These are phyloP conservation scores for Xenus cinereus DNA, from an alignment of 2,113 vertebrate species.

Conservation along the genomic window DNA sequence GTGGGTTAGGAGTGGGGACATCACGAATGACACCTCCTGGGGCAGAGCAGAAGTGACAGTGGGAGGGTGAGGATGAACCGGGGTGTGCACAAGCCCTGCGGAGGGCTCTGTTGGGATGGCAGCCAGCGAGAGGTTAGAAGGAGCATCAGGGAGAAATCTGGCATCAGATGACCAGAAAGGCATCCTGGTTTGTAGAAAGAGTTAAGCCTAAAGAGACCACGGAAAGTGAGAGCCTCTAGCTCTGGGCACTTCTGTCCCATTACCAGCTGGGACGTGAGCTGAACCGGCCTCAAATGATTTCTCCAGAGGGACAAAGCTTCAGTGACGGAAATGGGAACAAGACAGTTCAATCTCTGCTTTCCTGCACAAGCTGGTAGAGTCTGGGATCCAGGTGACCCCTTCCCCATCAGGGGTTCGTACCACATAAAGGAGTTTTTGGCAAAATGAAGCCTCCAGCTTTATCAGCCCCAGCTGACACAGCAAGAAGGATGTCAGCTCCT, in stretches of 20 bases:
- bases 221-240: background rate
- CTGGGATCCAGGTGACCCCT: background rate
- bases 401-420: background rate
- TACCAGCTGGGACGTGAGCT: background rate
- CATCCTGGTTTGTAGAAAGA: background rate
- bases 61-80: background rate
- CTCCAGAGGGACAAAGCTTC: background rate
- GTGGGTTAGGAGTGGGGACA: background rate
- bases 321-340: background rate
- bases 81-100: background rate
- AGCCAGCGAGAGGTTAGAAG: accelerated
- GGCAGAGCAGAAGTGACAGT: background rate
- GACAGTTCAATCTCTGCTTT: background rate
- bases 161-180: background rate
- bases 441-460: background rate
- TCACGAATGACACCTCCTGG: background rate
- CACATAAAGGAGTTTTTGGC: accelerated
- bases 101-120: background rate
- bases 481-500: background rate
- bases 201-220: background rate
- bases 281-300: background rate
- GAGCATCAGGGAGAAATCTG: background rate
- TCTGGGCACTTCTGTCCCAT: background rate
- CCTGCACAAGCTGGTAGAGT: background rate
- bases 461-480: background rate